Evolutionary conservation across 2,797 vertebrate genomes (phyloP), one percentile per base, ranked within the genome.

Genomic region (Phrynocephalus vlangalii): DNA sequence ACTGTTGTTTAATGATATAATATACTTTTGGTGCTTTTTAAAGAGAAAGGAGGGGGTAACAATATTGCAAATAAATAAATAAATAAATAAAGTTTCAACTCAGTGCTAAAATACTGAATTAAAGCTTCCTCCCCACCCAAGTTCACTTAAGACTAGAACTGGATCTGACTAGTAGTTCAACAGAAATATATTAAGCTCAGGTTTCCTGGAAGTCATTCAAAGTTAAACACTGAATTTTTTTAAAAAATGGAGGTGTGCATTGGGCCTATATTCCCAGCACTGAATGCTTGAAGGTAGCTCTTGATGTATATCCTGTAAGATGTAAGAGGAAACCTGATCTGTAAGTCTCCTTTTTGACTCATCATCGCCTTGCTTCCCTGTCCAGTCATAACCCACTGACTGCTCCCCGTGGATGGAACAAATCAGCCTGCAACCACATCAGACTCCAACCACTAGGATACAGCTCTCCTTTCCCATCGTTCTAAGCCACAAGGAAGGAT

Each of bases 361-460:
- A 50, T 93, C 93, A 89, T 88, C 82, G 8, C 92, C 91, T 94
- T 88, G 90, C 90, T 92, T 93, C 93, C 92, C 92, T 88, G 91
- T 93, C 89, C 83, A 87, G 6, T 72, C 66, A 33, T 0, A 87
- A 91, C 90, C 84, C 82, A 91, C 92, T 92, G 89, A 92, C 89
- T 90, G 90, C 91, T 93, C 94, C 94, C 91, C 1, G 0, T 28
- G 44, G 66, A 18, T 30, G 83, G 85, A 70, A 84, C 91, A 71
- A 20, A 6, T 26, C 1, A 1, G 91, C 91, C 79, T 11, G 2
- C 48, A 50, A 91, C 89, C 15, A 48, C 90, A 90, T 82, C 87
- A 68, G 86, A 84, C 26, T 1, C 63, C 0, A 85, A 91, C 89
- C 78, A 38, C 52, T 81, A 88, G 90, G 93, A 89, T 76, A 88